Evolutionary conservation across 2,888 invertebrate genomes (phyloP), one percentile per base, ranked within the genome.

Genomic region (Ochlodes sylvanus): DNA sequence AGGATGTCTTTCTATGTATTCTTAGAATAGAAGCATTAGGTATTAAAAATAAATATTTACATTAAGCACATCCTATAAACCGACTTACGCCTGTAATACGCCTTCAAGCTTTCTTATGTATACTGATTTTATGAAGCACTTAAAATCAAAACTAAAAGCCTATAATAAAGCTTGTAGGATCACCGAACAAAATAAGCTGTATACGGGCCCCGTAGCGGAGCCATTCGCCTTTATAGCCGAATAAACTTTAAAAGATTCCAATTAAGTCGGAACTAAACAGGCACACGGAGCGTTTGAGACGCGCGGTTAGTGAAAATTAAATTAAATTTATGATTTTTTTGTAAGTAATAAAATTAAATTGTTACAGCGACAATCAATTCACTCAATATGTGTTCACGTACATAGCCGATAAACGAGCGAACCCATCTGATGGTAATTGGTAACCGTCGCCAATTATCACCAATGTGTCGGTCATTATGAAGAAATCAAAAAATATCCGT

Each of bases 241-340:
- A 88, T 88, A 89, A 91, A 92, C 87, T 90, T 91, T 92, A 90
- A 92, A 90, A 91, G 91, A 91, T 89, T 88, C 88, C 90, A 91
- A 92, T 91, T 91, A 92, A 89, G 84, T 82, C 74, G 10, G 55
- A 67, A 67, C 67, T 67, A 56, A 55, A 47, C 19, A 69, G 70
- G 4, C 34, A 15, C 58, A 58, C 34, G 27, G 19, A 42, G 61
- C 66, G 60, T 27, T 44, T 15, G 17, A 7, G n/a, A 50, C 57
- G 47, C 57, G 34, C 50, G 47, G 38, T 57, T 56, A 15, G 2
- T 42, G 9, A 27, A 27, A 54, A 50, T 10, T 50, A 9, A 10
- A 19, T 2, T 50, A 3, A 15, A 7, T 15, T 47, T 3, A 7
- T 47, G 6, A 15, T n/a, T 1, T 17, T 50, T 17, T 2, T 10